Evolutionary conservation across 2,113 vertebrate species (phyloP).

Genomic region (Bubalus kerabau): DNA sequence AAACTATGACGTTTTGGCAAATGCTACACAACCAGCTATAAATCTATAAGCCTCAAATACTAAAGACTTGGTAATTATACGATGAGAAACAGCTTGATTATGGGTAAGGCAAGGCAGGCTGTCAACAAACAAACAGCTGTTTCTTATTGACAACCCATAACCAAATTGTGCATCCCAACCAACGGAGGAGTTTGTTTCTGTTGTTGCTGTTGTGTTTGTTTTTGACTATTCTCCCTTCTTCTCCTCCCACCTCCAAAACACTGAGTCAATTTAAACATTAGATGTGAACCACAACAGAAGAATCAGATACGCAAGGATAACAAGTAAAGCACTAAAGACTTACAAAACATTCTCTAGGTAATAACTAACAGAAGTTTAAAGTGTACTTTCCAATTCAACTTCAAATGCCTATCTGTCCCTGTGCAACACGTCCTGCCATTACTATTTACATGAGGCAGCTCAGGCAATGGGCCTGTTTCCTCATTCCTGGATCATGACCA

Average conservation of each 20-base stretch:
- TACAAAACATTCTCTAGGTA: slow-evolving; percentile 23
- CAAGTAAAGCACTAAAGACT: slow-evolving; percentile 27
- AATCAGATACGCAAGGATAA: slow-evolving; percentile 29
- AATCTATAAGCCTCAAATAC: slow-evolving; percentile 64
- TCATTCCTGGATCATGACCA: slow-evolving; percentile 50
- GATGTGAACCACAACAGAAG: slow-evolving; percentile 51
- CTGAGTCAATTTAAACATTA: slow-evolving; percentile 42
- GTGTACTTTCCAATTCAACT: slow-evolving; percentile 30
- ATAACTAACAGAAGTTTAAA: slow-evolving; percentile 56
- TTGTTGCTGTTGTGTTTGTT: slow-evolving; percentile 27
- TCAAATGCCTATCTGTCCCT: slow-evolving; percentile 30
- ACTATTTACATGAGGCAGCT: neutral
- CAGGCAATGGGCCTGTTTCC: slow-evolving; percentile 32
- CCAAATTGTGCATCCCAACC: neutral
- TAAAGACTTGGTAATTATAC: slow-evolving; percentile 69
- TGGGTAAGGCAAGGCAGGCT: slow-evolving; percentile 30
- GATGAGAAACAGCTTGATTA: slow-evolving; percentile 74
- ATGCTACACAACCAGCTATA: slow-evolving; percentile 48
- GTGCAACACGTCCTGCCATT: neutral
- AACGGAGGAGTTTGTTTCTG: slow-evolving; percentile 16
- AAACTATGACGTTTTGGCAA: slow-evolving; percentile 54
- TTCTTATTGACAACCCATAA: slow-evolving; percentile 62
- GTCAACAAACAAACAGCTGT: slow-evolving; percentile 73
- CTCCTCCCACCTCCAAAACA: slow-evolving; percentile 32
- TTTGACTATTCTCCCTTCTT: neutral